Evolutionary conservation across 2,797 vertebrate genomes (phyloP), one percentile per base, ranked within the genome.

Genomic region (Cynopterus sphinx): DNA sequence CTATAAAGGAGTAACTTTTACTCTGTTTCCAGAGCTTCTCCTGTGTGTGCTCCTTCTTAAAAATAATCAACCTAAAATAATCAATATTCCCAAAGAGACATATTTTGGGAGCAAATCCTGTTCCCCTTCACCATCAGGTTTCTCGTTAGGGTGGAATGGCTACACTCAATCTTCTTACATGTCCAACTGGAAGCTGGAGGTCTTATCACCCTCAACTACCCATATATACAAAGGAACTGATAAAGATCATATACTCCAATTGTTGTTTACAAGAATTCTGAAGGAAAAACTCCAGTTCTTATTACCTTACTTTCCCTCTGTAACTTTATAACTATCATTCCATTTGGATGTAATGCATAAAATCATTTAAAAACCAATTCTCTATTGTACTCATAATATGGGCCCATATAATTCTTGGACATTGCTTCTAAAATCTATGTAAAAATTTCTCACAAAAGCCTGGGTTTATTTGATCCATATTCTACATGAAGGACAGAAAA

Each of bases 351-450:
- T 51, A 57, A 57, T 39, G 28, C 75, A 70, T 46, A 87, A 86
- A 11, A 73, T 87, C 46, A 94, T 55, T 49, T 84, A 92, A 87
- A 82, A 78, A 57, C 57, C n/a, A 84, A n/a, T 71, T 87, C 15
- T 51, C 55, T 87, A 78, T 77, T 87, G 24, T 75, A 87, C 28
- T 91, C 26, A 67, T 16, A 70, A 68, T 46, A 57, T 49, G 71
- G 28, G 83, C 7, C 10, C 12, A 65, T 61, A 36, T 63, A 33
- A 88, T 71, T 91, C 77, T 87, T 71, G 55, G 5, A 55, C 22
- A 53, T 61, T 87, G 57, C 51, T 94, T 75, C 43, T 16, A 51
- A 91, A 70, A 15, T 63, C n/a, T 55, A 31, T 63, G 28, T 63
- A 91, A 87, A 43, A 84, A 41, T 53, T 91, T 70, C n/a, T 90